These are phyloP conservation scores for Neosalanx taihuensis DNA, from an alignment of 2,797 vertebrate species.

Conservation along the genomic window DNA sequence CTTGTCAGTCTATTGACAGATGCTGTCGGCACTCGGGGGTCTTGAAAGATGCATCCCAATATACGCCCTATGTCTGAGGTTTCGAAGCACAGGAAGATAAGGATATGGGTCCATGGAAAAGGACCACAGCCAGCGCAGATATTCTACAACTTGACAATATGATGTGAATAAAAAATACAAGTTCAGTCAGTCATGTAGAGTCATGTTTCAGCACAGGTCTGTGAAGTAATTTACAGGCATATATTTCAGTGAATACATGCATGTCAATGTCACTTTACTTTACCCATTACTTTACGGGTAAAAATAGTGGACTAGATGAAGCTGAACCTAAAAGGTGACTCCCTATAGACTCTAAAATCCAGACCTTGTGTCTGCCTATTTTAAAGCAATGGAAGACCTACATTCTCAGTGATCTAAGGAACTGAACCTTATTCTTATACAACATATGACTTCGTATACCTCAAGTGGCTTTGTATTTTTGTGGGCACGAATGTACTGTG, in stretches of 20 bases:
- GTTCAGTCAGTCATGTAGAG: neutral
- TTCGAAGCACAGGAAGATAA: neutral
- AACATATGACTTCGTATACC: neutral
- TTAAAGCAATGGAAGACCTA: neutral
- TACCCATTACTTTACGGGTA: neutral
- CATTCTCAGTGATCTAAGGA: neutral
- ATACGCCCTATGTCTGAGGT: neutral
- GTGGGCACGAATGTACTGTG: neutral
- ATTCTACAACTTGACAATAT: neutral
- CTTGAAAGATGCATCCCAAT: neutral
- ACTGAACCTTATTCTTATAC: neutral
- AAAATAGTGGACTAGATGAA: neutral
- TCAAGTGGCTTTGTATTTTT: neutral
- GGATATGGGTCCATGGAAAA: neutral
- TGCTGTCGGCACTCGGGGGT: neutral
- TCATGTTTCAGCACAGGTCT: neutral
- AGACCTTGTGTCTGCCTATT: neutral
- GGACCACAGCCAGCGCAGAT: neutral
- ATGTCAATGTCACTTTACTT: neutral
- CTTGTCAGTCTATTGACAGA: neutral
- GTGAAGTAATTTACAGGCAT: neutral
- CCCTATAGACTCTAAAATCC: conserved; percentile 15
- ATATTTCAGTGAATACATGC: neutral
- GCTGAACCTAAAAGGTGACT: neutral
- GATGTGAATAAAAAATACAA: neutral